A percentile compares a stretch with the other conserved stretches of the same genome.
Conservation (phyloP, 2,888 invertebrate species). For the Caenorhabditis sp. region DNA sequence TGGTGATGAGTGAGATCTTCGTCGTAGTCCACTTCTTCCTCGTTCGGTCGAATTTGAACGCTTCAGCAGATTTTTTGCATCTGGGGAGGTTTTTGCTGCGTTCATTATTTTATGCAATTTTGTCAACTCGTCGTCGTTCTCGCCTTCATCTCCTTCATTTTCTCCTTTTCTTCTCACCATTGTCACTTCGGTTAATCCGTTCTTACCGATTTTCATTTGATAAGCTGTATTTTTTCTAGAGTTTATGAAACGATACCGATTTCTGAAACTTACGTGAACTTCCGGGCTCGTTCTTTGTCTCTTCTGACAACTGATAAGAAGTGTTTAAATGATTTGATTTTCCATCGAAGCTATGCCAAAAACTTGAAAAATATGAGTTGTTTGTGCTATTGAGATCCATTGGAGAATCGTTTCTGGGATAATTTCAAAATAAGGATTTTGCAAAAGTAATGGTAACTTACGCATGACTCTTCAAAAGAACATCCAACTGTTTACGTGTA, state of each 20-base stretch:
- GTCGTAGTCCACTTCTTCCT: conserved; percentile 14
- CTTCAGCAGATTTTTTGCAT: conserved; percentile 21
- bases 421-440: neutral
- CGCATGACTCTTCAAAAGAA: conserved; percentile 22
- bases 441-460: neutral
- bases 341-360: conserved; percentile 33
- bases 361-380: conserved; percentile 21
- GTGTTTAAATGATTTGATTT: conserved; percentile 9
- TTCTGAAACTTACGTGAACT: conserved; percentile 11
- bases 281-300: conserved; percentile 8
- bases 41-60: conserved; percentile 33
- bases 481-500: conserved; percentile 47
- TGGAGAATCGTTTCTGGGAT: conserved; percentile 15
- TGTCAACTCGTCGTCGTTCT: conserved; percentile 22
- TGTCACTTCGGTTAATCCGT: conserved; percentile 36
- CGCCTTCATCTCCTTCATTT: conserved; percentile 16
- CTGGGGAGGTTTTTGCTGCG: conserved; percentile 21
- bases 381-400: conserved; percentile 24
- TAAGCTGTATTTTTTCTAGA: too few species aligned
- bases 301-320: conserved; percentile 33
- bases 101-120: conserved; percentile 38
- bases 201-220: conserved; percentile 32
- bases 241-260: too few species aligned
- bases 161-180: conserved; percentile 21
- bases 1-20: conserved; percentile 30